Evolutionary conservation across 2,113 vertebrate species (phyloP), one percentile per base, ranked within the genome.

Genomic region (Phasianus colchicus): DNA sequence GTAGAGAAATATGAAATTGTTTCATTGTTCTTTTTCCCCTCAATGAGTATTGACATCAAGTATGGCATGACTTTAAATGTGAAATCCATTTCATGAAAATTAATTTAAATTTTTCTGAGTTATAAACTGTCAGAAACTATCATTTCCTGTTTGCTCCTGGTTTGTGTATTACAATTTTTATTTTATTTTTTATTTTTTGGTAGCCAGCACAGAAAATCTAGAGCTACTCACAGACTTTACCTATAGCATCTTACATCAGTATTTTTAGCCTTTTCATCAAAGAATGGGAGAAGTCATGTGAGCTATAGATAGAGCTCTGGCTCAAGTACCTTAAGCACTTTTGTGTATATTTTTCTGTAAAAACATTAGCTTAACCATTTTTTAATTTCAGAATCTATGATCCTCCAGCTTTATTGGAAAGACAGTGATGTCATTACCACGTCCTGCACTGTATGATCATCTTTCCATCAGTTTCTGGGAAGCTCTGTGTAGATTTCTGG

Each of bases 71-170:
- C 6, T 73, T 88, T 8, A 52, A 83, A 80, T 5, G 27, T 8
- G 17, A 83, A 61, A 11, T 32, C 11, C 81, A 29, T 76, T 63
- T 85, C 2, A 52, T 16, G 18, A 57, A 82, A 90, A 83, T 70
- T 11, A 6, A 11, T 85, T 65, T 72, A 82, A 60, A 6, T 45
- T 71, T 50, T 21, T 1, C 2, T 2, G 36, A 77, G 10, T 50
- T 82, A 10, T 4, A 69, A 67, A 52, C 8, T 61, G 22, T 21
- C 48, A 73, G 54, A 70, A 60, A 61, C 10, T 17, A 6, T 45
- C 7, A 61, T 34, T 76, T 80, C 1, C 0, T 70, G 10, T 5
- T 22, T n/a, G 11, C 61, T n/a, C n/a, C 9, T 65, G 36, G 9
- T 79, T 85, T 61, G 3, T 64, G 11, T n/a, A 73, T 43, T 42